Conservation (phyloP, 2,113 vertebrate species). For the Zootoca vivipara region DNA sequence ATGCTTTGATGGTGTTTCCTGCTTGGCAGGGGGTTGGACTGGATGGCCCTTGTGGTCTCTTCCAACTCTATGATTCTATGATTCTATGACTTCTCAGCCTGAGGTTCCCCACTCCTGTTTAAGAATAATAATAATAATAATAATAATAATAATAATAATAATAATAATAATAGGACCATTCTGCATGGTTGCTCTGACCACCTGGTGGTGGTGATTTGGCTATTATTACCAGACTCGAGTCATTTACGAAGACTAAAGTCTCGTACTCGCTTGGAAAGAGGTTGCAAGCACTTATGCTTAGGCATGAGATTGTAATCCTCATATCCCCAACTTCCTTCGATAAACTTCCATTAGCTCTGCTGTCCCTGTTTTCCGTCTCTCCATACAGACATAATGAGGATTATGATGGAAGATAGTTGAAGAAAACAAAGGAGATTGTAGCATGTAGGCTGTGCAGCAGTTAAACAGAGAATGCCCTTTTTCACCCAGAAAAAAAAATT, state of each 20-base stretch:
- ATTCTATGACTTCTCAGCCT: too few relatives aligned
- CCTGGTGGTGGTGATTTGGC: neutral
- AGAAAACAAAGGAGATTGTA: neutral
- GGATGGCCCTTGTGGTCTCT: too few relatives aligned
- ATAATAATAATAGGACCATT: neutral
- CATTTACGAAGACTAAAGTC: neutral
- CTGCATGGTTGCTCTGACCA: neutral
- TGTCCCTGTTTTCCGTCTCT: neutral
- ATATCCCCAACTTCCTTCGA: neutral
- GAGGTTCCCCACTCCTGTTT: too few relatives aligned
- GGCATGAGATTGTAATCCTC: neutral
- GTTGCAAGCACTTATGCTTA: neutral
- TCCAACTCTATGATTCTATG: too few relatives aligned
- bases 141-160: neutral
- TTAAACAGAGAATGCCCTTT: neutral
- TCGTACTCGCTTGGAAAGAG: neutral
- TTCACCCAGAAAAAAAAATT: constrained; percentile 1
- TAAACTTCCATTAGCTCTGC: neutral
- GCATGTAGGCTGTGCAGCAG: neutral
- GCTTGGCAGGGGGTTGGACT: too few relatives aligned
- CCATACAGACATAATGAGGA: neutral
- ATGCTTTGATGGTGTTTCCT: too few relatives aligned
- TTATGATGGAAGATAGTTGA: neutral
- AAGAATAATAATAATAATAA: too few relatives aligned
- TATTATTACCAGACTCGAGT: neutral